Evolutionary conservation across 2,113 vertebrate genomes (phyloP), one percentile per base, ranked within the genome.

Genomic region (Megaleporinus macrocephalus): DNA sequence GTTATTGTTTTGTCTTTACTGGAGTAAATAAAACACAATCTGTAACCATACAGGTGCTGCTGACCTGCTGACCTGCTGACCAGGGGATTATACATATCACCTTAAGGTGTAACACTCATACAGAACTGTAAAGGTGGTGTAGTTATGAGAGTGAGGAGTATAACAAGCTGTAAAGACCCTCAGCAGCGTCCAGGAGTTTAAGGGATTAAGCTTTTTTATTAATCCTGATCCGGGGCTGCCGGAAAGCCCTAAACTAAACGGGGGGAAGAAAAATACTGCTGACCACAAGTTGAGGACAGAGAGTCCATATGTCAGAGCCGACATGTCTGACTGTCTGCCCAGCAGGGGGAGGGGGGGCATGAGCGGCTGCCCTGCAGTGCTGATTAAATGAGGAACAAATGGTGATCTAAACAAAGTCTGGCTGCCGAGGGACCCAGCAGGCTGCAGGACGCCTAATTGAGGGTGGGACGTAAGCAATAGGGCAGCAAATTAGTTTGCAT

Each of bases 401-500:
- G 33, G 71, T 77, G 61, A 76, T 74, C 41, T 51, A 65, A 73
- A 80, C 72, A 61, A 80, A 61, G 13, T 14, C 62, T 36, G 59
- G 61, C 80, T 36, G 65, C 57, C 27, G 55, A 9, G n/a, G 44
- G 36, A 55, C 41, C 30, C 51, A 44, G 24, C 11, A 16, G 49
- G 78, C 53, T 18, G 30, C 33, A 14, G 29, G 51, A 57, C 47
- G 55, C 70, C n/a, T 71, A 71, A 82, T 63, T 47, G 61, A 76
- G 65, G 15, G 41, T 14, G 14, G 26, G 53, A 73, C 49, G 12
- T 59, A 81, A 66, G 74, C 75, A 79, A 75, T 61, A 61, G 68
- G 27, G 33, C 27, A 47, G 59, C 65, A 81, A 82, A 81, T 85
- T 72, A 74, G 51, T 78, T 70, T 85, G 47, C 41, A 68, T 81